A percentile compares a stretch with the other conserved stretches of the same genome.
phyloP scores from a whole-genome alignment of 2,888 invertebrate genomes.

The Melipona bicolor region DNA sequence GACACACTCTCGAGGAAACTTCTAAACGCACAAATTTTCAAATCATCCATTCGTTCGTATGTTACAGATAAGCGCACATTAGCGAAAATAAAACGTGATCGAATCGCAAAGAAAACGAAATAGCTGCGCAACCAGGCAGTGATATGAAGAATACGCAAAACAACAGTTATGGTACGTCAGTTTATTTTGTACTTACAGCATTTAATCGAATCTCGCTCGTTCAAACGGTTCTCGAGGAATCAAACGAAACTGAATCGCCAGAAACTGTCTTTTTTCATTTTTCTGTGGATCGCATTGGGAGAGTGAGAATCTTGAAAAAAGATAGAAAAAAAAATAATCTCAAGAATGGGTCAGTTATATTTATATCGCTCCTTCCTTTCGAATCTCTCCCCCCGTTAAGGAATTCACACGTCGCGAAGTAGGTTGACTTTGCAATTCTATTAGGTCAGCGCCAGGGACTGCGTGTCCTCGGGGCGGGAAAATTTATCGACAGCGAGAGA shows the following conservation, averaged over 20 bases:
- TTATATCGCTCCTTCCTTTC: no score
- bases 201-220: not conserved
- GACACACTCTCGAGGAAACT: no score
- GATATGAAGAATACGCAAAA: conserved; percentile 81
- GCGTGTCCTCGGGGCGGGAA: conserved; percentile 21
- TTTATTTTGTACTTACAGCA: conserved; percentile 29
- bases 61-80: conserved; percentile 69
- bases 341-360: no score
- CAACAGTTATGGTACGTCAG: conserved; percentile 78
- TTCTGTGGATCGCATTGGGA: no score
- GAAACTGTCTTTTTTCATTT: no score
- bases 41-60: conserved; percentile 57
- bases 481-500: conserved; percentile 37
- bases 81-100: conserved; percentile 47
- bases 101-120: conserved; percentile 47
- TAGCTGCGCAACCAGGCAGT: conserved; percentile 67
- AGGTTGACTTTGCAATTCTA: conserved; percentile 45
- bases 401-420: conserved; percentile 15
- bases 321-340: no score
- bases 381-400: not conserved
- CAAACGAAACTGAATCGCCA: no score
- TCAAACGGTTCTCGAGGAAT: no score
- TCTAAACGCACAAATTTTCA: conserved; percentile 13
- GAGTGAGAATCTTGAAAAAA: no score
- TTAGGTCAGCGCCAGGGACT: conserved; percentile 16